A percentile compares a stretch with the other conserved stretches of the same genome.
phyloP scores from a whole-genome alignment of 2,113 vertebrate genomes.

The Nematolebias whitei region DNA sequence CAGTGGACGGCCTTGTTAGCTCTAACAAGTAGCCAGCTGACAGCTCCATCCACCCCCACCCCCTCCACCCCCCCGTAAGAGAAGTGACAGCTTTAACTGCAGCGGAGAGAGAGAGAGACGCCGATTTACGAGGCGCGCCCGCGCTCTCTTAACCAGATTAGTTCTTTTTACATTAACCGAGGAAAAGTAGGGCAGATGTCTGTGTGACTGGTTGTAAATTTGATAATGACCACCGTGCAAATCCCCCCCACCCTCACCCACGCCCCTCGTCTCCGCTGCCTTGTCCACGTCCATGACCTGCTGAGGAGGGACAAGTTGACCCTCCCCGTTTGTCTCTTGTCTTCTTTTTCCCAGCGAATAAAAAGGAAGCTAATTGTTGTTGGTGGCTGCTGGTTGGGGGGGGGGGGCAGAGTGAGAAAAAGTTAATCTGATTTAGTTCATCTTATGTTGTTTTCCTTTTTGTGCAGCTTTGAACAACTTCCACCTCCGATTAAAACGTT shows the following conservation, averaged over 20 bases:
- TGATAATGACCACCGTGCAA: constrained; percentile 83
- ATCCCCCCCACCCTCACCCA: constrained; percentile 73
- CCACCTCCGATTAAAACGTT: too few relatives aligned
- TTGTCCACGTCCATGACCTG: constrained; percentile 30
- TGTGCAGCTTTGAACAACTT: too few relatives aligned
- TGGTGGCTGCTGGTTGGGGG: constrained; percentile 34
- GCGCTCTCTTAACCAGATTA: constrained; percentile 87
- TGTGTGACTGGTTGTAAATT: constrained; percentile 86
- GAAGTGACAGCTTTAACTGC: constrained; percentile 81
- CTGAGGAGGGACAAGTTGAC: constrained; percentile 85
- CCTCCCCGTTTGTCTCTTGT: constrained; percentile 25
- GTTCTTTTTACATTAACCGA: constrained; percentile 82
- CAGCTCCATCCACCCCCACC: constrained; percentile 73
- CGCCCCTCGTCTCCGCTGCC: constrained; percentile 58
- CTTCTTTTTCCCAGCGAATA: constrained; percentile 10
- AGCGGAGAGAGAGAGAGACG: constrained; percentile 52
- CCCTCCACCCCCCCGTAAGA: constrained; percentile 32
- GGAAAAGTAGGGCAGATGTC: constrained; percentile 91
- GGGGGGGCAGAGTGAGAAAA: constrained; percentile 16
- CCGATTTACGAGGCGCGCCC: constrained; percentile 81
- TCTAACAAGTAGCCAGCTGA: constrained; percentile 74
- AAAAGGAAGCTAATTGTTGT: constrained; percentile 46
- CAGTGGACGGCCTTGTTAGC: constrained; percentile 71
- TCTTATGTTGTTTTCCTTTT: too few relatives aligned
- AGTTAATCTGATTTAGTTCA: too few relatives aligned